Evolutionary conservation across 2,113 vertebrate species (phyloP).

Genomic region (Cryptotis parvus): DNA sequence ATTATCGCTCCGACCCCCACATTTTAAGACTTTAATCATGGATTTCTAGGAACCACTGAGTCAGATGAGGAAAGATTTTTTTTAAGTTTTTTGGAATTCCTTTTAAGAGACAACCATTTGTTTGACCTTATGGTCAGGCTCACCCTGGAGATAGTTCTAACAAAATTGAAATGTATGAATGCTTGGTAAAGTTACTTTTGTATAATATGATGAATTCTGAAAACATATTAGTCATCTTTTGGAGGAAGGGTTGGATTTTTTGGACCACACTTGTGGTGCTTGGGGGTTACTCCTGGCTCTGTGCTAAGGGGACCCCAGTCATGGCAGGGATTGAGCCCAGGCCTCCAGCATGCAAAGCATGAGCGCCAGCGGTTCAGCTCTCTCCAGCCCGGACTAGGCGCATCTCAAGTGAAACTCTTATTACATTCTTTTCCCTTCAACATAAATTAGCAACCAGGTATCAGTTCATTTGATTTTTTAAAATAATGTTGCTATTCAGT

Average conservation of each 20-base stretch:
- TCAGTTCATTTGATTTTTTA: no score
- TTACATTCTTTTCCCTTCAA: background rate
- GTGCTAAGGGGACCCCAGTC: no score
- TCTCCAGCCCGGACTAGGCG: no score
- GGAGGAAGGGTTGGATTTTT: no score
- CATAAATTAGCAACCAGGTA: background rate
- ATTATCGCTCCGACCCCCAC: no score
- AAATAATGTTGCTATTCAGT: background rate
- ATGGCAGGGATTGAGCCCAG: background rate
- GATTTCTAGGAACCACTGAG: conserved; percentile 9
- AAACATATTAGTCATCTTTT: background rate
- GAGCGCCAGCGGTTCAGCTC: no score
- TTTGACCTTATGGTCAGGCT: background rate
- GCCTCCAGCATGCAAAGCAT: no score
- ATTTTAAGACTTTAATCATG: conserved; percentile 2
- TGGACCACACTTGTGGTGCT: no score
- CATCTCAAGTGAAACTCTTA: background rate
- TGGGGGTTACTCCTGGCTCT: no score
- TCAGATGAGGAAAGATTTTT: background rate
- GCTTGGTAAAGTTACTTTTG: background rate
- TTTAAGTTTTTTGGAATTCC: conserved; percentile 11
- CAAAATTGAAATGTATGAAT: conserved; percentile 1
- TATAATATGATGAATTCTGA: conserved; percentile 36
- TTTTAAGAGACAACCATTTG: background rate
- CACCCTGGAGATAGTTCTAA: background rate